Evolutionary conservation across 2,797 vertebrate genomes (phyloP).

Genomic region (Phalloptychus januarius): DNA sequence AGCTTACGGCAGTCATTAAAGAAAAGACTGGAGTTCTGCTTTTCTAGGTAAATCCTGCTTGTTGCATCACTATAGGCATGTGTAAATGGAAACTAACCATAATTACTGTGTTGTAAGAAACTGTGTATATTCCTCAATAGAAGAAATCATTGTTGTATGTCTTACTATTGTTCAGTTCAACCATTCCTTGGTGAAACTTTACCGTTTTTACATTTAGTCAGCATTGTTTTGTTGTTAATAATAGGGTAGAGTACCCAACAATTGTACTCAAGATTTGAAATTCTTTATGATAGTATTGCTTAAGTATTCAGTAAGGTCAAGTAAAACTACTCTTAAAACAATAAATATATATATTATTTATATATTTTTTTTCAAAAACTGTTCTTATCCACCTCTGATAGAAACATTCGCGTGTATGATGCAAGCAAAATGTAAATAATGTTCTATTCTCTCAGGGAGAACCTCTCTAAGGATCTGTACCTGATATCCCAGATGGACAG

Average conservation of each 20-base stretch:
- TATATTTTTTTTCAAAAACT: neutral
- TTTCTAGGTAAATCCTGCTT: conserved; percentile 86
- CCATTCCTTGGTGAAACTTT: neutral
- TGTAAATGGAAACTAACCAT: neutral
- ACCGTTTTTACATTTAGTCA: neutral
- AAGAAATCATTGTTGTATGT: neutral
- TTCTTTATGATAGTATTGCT: neutral
- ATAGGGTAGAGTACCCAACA: neutral
- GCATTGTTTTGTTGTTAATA: neutral
- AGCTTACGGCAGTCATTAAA: conserved; percentile 90
- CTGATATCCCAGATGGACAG: conserved; percentile 99
- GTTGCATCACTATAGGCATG: neutral
- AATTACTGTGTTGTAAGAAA: conserved; percentile 2
- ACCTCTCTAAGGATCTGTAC: conserved; percentile 96
- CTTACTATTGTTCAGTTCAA: neutral
- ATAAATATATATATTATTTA: no score
- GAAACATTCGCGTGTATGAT: no score
- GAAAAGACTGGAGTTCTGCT: conserved; percentile 96
- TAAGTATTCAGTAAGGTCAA: neutral
- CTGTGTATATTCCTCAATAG: neutral
- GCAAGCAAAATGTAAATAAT: neutral
- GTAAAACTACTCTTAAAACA: neutral
- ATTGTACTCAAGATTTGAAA: neutral
- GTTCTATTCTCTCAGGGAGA: conserved; percentile 84
- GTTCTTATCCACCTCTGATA: neutral